phyloP scores from a whole-genome alignment of 37 sponge, comb jelly and placozoan genomes.

The Halisarca cf. caerulea region DNA sequence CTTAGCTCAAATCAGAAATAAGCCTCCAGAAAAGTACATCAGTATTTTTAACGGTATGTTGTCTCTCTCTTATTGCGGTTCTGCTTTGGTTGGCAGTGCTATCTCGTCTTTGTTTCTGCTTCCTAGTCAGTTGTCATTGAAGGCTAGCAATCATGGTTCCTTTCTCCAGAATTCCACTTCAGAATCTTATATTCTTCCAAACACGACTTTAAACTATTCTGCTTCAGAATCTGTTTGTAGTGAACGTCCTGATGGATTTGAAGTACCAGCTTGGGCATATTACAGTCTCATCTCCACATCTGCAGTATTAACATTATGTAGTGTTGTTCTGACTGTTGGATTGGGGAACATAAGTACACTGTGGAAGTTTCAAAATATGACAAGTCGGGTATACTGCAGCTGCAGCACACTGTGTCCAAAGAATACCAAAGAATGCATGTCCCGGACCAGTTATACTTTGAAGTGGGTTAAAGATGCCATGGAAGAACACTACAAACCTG shows the following conservation, averaged over 20 bases:
- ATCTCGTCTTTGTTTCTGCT: slow-evolving; percentile 1
- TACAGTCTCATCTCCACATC: not conserved
- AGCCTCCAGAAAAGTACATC: not conserved
- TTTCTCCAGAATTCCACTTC: too few species aligned
- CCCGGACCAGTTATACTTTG: not conserved
- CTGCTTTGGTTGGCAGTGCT: not conserved
- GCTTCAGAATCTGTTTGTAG: not conserved
- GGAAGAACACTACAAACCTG: not conserved
- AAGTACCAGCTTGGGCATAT: not conserved
- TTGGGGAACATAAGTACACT: not conserved
- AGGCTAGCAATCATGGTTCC: not conserved
- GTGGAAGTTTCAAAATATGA: too few species aligned
- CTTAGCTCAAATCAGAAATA: not conserved
- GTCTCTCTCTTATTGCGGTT: not conserved
- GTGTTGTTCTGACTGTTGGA: not conserved
- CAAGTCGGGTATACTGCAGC: too few species aligned
- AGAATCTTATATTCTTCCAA: too few species aligned
- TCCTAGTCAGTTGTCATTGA: not conserved
- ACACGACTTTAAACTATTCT: too few species aligned
- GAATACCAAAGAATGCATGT: too few species aligned
- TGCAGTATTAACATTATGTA: not conserved
- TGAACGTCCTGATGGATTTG: not conserved
- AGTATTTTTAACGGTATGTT: not conserved
- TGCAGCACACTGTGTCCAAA: too few species aligned
- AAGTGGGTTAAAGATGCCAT: not conserved